phyloP scores from a whole-genome alignment of 1,140 invertebrate species.

The Nautilus pompilius region DNA sequence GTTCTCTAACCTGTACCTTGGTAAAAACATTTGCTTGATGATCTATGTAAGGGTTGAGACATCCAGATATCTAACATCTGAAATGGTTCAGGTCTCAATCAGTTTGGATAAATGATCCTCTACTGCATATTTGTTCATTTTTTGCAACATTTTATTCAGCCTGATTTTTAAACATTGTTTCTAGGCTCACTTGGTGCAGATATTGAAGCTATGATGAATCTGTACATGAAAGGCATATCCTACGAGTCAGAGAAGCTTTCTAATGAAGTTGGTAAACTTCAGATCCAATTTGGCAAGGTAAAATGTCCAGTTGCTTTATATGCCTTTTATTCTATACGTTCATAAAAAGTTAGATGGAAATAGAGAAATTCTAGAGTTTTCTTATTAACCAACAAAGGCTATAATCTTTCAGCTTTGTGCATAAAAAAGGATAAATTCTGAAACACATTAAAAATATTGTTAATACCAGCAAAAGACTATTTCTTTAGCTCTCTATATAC shows the following conservation, averaged over 20 bases:
- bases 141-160: not conserved
- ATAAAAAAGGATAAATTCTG: not conserved
- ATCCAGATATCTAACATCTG: not conserved
- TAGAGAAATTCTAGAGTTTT: no score
- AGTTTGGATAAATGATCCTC: not conserved
- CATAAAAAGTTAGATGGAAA: no score
- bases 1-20: not conserved
- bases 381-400: slow-evolving; percentile 4
- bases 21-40: not conserved
- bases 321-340: no score
- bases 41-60: not conserved
- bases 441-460: not conserved
- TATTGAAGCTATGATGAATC: slow-evolving; percentile 25
- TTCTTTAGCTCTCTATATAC: no score
- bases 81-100: not conserved
- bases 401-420: not conserved
- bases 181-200: slow-evolving; percentile 23
- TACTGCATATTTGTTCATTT: not conserved
- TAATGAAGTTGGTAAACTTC: slow-evolving; percentile 19
- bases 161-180: not conserved
- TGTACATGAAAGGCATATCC: slow-evolving; percentile 16
- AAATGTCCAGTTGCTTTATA: no score
- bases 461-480: not conserved
- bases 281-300: slow-evolving; percentile 37
- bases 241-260: slow-evolving; percentile 20